phyloP scores from a whole-genome alignment of 2,113 vertebrate genomes.

The Chamaetylas fuelleborni region DNA sequence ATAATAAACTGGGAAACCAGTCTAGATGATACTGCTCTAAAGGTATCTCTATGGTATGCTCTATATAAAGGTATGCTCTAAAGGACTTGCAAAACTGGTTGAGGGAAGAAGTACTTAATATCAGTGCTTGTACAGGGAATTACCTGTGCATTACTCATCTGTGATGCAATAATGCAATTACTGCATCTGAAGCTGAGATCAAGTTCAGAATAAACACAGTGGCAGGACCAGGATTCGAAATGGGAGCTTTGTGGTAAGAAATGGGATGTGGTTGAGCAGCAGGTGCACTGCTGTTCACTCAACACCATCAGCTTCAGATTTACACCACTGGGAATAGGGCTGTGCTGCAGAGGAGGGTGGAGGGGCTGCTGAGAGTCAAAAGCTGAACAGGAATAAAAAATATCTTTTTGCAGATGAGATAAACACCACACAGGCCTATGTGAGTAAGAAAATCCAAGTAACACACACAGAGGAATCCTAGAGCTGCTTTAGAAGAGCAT shows the following conservation, averaged over 20 bases:
- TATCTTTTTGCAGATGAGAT: background rate
- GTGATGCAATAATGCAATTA: background rate
- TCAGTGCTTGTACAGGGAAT: background rate
- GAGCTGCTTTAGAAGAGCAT: background rate
- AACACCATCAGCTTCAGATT: background rate
- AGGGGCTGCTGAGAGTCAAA: accelerated
- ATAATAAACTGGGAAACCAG: conserved; percentile 23
- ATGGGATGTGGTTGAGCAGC: background rate
- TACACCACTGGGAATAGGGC: background rate
- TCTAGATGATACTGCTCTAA: background rate
- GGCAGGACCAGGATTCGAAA: background rate
- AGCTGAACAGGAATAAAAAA: background rate
- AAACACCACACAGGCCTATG: accelerated
- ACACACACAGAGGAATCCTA: background rate
- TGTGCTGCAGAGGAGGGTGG: background rate
- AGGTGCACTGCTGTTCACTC: background rate
- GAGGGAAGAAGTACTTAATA: background rate
- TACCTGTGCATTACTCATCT: conserved; percentile 6
- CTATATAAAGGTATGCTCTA: no score
- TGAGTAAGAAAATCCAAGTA: background rate
- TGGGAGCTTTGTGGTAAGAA: background rate
- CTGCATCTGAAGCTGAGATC: background rate
- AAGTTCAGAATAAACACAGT: background rate
- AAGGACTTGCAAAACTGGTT: conserved; percentile 17
- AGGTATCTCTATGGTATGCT: no score